Evolutionary conservation across 2,113 vertebrate genomes (phyloP), one percentile per base, ranked within the genome.

Genomic region (Origma solitaria): DNA sequence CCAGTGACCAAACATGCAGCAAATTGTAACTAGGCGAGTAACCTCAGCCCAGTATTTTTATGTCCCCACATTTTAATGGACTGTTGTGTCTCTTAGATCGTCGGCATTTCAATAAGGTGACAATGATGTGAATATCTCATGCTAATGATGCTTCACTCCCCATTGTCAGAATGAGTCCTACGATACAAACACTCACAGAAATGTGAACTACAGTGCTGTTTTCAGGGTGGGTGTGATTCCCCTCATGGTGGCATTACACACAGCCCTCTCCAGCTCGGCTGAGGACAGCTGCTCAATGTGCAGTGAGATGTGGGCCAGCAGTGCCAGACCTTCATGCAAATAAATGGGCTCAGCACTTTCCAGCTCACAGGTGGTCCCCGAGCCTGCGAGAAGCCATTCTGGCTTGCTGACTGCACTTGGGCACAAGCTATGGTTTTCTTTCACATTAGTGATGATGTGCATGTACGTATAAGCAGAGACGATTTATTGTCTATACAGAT

Each of bases 221-320:
- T 86, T 64, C 10, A 23, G 18, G 35, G 37, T 1, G 33, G 27
- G 3, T 51, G 8, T 10, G 81, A 40, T 53, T 42, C 14, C 13
- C 24, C 53, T 57, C 2, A 0, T 1, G 1, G 24, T 35, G 50
- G 40, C 25, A 8, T 5, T 57, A 56, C 16, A 51, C 24, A 3
- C 17, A 9, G 28, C n/a, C 19, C 66, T 22, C 37, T 45, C 57
- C 0, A 69, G n/a, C 27, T 24, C 14, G 15, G 15, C 35, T 17
- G 16, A 27, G 50, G 40, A 82, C 2, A 0, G 45, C 47, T 5
- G 13, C n/a, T 53, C 42, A 6, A 1, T 15, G 38, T 77, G 64
- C 54, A 40, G 11, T 3, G 13, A 60, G 16, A 4, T 33, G 78
- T 3, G 37, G 31, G 31, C n/a, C 35, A 27, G 49, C 17, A 27